Conservation (phyloP, 1,140 invertebrate genomes). For the Zaprionus inermis region DNA sequence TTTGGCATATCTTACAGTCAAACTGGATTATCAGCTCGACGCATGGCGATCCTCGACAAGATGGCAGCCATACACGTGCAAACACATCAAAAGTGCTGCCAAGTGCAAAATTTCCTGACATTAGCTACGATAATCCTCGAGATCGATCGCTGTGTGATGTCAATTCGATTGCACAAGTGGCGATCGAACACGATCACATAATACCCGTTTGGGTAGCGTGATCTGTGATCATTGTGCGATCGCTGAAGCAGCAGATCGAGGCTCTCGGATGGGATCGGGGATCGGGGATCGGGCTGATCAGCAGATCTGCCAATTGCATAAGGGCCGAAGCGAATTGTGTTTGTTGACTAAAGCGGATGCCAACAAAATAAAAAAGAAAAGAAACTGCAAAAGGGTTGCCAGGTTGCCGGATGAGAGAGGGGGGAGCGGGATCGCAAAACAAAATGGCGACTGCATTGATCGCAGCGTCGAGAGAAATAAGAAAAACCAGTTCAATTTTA, state of each 20-base stretch:
- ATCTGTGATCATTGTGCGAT: slow-evolving; percentile 2
- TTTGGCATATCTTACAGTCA: neutral
- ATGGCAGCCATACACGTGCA: neutral
- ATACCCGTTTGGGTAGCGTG: slow-evolving; percentile 8
- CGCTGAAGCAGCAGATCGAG: neutral
- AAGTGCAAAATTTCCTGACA: slow-evolving; percentile 1
- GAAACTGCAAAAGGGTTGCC: neutral
- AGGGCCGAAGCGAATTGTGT: slow-evolving; percentile 31
- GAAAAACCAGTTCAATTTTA: slow-evolving; percentile 47
- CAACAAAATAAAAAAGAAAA: slow-evolving; percentile 33
- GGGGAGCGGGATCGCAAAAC: neutral
- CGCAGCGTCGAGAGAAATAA: neutral
- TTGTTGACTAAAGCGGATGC: slow-evolving; percentile 34
- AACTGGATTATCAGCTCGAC: neutral
- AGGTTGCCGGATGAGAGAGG: neutral
- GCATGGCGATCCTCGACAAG: neutral
- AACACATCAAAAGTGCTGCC: neutral
- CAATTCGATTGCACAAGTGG: slow-evolving; percentile 5
- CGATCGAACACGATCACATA: slow-evolving; percentile 8
- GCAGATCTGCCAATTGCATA: slow-evolving; percentile 51
- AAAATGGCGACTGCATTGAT: slow-evolving; percentile 21
- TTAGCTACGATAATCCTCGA: slow-evolving; percentile 3
- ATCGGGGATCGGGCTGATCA: slow-evolving; percentile 20
- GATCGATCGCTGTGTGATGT: slow-evolving; percentile 1
- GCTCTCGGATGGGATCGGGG: neutral